Conservation (phyloP, 2,888 invertebrate genomes). For the Protonemura montana region DNA sequence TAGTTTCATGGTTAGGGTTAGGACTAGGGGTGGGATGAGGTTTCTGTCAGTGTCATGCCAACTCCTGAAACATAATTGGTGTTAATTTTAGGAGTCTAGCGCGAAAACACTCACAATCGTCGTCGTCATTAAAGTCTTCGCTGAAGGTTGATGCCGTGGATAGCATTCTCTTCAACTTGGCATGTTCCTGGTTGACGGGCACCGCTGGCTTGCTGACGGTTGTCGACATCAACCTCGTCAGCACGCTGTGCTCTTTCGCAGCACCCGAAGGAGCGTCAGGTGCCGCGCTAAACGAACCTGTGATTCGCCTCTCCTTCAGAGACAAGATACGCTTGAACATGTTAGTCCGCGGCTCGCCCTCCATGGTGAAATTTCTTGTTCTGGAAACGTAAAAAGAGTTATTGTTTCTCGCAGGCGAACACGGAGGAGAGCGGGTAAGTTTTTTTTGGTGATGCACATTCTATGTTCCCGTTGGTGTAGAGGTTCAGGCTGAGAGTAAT, state of each 20-base stretch:
- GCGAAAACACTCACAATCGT: constrained; percentile 53
- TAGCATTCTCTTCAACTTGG: constrained; percentile 48
- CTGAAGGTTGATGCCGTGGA: constrained; percentile 60
- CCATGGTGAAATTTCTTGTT: constrained; percentile 55
- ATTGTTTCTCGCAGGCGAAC: background rate
- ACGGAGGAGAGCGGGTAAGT: too few species aligned
- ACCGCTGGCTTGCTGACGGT: background rate
- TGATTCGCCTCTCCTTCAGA: constrained; percentile 49
- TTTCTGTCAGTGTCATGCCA: too few species aligned
- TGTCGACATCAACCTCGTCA: constrained; percentile 54
- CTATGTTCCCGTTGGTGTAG: too few species aligned
- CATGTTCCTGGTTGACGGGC: constrained; percentile 20
- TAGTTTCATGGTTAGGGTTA: too few species aligned
- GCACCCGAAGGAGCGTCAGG: background rate
- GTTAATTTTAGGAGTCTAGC: background rate
- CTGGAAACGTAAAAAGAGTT: constrained; percentile 49
- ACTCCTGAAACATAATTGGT: too few species aligned
- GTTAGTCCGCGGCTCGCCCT: constrained; percentile 53
- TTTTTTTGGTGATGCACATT: too few species aligned
- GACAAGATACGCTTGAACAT: constrained; percentile 56
- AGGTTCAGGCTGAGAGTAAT: too few species aligned
- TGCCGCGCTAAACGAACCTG: background rate
- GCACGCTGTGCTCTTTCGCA: constrained; percentile 24
- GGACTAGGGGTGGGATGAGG: too few species aligned
- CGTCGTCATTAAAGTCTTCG: constrained; percentile 59